Conservation (phyloP, 2,797 vertebrate species). For the Helostoma temminkii region DNA sequence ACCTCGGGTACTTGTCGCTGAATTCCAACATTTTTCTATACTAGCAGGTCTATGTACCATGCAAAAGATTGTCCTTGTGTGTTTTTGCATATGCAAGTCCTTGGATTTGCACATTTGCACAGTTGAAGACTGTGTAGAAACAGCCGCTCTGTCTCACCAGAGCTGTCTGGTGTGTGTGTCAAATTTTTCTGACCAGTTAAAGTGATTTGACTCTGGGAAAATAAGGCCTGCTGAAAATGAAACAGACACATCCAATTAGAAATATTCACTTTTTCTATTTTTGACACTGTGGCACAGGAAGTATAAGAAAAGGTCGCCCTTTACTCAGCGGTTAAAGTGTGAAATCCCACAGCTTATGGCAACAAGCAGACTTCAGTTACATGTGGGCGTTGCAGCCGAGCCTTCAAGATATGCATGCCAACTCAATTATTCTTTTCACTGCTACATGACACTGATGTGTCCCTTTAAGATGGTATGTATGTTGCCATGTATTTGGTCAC, state of each 20-base stretch:
- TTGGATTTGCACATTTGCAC: slow-evolving; percentile 1
- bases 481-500: slow-evolving; percentile 45
- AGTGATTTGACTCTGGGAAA: slow-evolving; percentile 47
- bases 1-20: slow-evolving; percentile 9
- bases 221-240: slow-evolving; percentile 48
- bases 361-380: slow-evolving; percentile 64
- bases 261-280: slow-evolving; percentile 73
- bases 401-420: slow-evolving; percentile 56
- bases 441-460: slow-evolving; percentile 56
- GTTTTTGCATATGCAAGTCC: slow-evolving; percentile 30
- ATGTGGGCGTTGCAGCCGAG: slow-evolving; percentile 73
- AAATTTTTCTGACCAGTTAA: slow-evolving; percentile 61
- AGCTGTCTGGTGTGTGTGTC: slow-evolving; percentile 58
- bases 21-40: slow-evolving; percentile 3
- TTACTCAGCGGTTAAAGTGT: slow-evolving; percentile 76
- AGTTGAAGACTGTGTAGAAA: background rate
- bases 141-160: slow-evolving; percentile 4
- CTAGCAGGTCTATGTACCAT: slow-evolving; percentile 8
- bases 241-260: slow-evolving; percentile 69
- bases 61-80: slow-evolving; percentile 8
- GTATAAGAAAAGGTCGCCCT: slow-evolving; percentile 74
- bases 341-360: slow-evolving; percentile 70
- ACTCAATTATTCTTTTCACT: slow-evolving; percentile 63
- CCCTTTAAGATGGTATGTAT: slow-evolving; percentile 54
- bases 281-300: slow-evolving; percentile 67